Conservation (phyloP, 2,888 invertebrate genomes). For the Rhogogaster chlorosoma region DNA sequence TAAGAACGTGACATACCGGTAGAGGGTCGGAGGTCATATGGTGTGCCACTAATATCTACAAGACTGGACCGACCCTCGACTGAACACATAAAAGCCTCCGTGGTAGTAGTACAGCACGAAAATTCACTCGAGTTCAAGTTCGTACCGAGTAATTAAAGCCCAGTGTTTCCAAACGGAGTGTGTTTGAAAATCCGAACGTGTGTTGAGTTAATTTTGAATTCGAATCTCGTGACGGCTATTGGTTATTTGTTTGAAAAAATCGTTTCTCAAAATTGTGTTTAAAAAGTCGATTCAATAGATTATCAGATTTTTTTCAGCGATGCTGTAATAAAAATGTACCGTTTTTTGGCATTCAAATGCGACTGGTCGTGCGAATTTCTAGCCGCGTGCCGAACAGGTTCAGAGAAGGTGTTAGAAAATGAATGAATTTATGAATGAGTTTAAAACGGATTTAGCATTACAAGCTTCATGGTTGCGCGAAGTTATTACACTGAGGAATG, state of each 20-base stretch:
- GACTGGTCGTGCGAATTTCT: background rate
- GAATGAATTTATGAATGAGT: background rate
- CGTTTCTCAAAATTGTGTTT: background rate
- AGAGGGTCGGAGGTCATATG: slow-evolving; percentile 23
- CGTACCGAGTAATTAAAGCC: background rate
- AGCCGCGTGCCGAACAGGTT: background rate
- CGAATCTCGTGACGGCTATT: background rate
- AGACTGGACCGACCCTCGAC: background rate
- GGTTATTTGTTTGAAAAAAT: background rate
- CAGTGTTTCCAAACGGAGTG: background rate
- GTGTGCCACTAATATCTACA: slow-evolving; percentile 2
- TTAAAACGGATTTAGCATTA: background rate
- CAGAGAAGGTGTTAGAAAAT: background rate
- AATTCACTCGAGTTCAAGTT: slow-evolving; percentile 27
- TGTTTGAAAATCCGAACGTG: background rate
- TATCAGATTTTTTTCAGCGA: background rate
- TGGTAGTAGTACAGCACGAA: background rate
- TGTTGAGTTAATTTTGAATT: background rate
- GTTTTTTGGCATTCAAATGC: background rate
- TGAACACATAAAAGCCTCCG: background rate
- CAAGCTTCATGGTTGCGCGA: background rate
- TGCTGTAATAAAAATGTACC: background rate
- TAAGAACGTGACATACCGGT: slow-evolving; percentile 25
- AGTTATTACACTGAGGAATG: background rate
- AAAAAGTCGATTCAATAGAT: background rate